Base-by-base conservation (phyloP, 53 echinoderm and acorn worm species). In the Luidia sarsii region DNA sequence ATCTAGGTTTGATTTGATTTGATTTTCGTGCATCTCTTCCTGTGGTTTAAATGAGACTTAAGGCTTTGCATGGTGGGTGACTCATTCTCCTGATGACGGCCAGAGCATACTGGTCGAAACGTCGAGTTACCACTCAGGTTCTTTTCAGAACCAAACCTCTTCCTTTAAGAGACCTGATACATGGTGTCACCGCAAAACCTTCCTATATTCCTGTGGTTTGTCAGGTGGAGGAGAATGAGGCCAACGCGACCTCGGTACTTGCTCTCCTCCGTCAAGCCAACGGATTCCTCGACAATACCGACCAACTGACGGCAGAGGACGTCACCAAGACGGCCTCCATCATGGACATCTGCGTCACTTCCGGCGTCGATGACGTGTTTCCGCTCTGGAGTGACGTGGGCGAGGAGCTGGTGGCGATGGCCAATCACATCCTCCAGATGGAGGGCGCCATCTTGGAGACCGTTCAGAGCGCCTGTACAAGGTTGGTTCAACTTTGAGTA, bases 291-390 rank as follows among this genome's bases (percentile, higher is more conserved):
- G 73, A 43, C 39, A 37, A 27, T 30, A 82, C 85, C 18, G 66
- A 64, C 7, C 37, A 51, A 27, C 35, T 92, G 57, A 92, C 81
- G 14, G 68, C 62, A 22, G 65, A 85, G 33, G 92, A 92, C 57
- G 89, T 92, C 8, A 51, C 25, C 16, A 50, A 63, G 20, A 67
- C 82, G 3, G 92, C 92, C 0, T 87, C 92, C 3, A 67, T 92
- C 66, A 72, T 85, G 22, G 92, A 92, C 48, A 50, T 85, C n/a
- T 69, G 85, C 13, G 54, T 89, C 57, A 85, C 57, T 39, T 86
- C 88, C 20, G 92, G 87, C 6, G 81, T 92, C 0, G 81, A 85
- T 36, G 82, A 80, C n/a, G 75, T 92, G 15, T 89, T 84, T 60
- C 67, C 22, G 13, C 29, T 92, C 39, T 64, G 48, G 5, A 43